A percentile compares a stretch with the other conserved stretches of the same genome.
Conservation (phyloP, 1,140 invertebrate species). For the Drosophila trapezifrons region DNA sequence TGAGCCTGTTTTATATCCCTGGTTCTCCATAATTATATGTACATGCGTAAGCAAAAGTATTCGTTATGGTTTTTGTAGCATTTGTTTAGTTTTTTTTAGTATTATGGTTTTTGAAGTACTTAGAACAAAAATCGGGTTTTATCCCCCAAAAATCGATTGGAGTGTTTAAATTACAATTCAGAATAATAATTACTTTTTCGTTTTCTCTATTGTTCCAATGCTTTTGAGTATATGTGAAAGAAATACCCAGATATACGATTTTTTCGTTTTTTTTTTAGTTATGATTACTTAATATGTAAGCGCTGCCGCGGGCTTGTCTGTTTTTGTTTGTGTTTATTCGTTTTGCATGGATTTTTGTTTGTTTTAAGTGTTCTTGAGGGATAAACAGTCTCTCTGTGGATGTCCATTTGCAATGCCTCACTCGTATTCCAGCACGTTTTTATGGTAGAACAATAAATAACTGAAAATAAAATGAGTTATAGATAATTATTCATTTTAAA, state of each 20-base stretch:
- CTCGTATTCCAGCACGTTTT: constrained; percentile 93
- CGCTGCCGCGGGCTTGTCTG: constrained; percentile 63
- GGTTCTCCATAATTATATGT: constrained; percentile 28
- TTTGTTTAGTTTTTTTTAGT: constrained; percentile 71
- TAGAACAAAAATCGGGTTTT: constrained; percentile 57
- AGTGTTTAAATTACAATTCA: constrained; percentile 43
- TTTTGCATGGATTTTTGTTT: constrained; percentile 14
- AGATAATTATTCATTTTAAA: background rate
- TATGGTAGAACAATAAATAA: constrained; percentile 97
- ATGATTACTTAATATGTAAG: constrained; percentile 59
- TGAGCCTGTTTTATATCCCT: constrained; percentile 24
- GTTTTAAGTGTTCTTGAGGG: constrained; percentile 19
- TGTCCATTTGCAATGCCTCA: constrained; percentile 39
- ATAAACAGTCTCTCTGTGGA: constrained; percentile 53
- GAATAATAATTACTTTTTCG: constrained; percentile 33
- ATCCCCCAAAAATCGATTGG: constrained; percentile 13
- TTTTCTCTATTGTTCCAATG: constrained; percentile 17
- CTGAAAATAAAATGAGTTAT: constrained; percentile 84
- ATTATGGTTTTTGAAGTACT: constrained; percentile 66
- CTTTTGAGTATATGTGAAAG: constrained; percentile 28
- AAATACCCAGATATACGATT: constrained; percentile 31
- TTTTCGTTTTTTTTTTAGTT: constrained; percentile 38
- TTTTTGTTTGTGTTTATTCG: constrained; percentile 40
- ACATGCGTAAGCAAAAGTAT: constrained; percentile 56
- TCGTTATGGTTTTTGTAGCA: constrained; percentile 45